These are phyloP conservation scores for Manacus vitellinus DNA, from an alignment of 2,113 vertebrate genomes.

Conservation along the genomic window DNA sequence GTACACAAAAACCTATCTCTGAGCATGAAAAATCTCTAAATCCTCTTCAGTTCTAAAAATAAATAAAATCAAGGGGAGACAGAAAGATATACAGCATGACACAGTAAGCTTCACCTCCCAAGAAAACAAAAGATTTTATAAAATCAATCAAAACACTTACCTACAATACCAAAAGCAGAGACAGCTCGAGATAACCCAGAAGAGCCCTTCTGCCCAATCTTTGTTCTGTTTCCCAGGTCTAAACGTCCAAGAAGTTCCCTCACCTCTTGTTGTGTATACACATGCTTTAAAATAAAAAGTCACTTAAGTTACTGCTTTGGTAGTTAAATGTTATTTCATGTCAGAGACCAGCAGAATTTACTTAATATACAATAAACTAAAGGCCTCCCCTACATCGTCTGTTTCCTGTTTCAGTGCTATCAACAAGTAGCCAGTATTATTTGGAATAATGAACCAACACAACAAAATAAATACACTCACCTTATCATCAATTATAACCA, in stretches of 20 bases:
- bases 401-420: neutral
- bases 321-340: neutral
- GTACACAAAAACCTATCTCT: neutral
- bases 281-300: constrained; percentile 81
- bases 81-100: neutral
- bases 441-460: neutral
- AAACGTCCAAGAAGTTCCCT: constrained; percentile 91
- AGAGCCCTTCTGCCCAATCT: constrained; percentile 92
- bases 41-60: neutral
- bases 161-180: constrained; percentile 90
- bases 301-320: neutral
- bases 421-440: neutral
- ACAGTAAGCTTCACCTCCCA: constrained; percentile 48
- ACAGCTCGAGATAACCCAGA: constrained; percentile 90
- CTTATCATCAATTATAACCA: constrained; percentile 94
- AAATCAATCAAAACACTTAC: constrained; percentile 71
- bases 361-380: neutral
- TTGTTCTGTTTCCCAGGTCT: constrained; percentile 93
- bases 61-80: neutral
- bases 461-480: constrained; percentile 66
- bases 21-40: neutral
- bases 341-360: neutral
- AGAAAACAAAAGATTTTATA: neutral
- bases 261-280: constrained; percentile 92
- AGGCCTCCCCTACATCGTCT: neutral